These are phyloP conservation scores for Drosophila bocqueti DNA, from an alignment of 1,140 invertebrate species.

Conservation along the genomic window DNA sequence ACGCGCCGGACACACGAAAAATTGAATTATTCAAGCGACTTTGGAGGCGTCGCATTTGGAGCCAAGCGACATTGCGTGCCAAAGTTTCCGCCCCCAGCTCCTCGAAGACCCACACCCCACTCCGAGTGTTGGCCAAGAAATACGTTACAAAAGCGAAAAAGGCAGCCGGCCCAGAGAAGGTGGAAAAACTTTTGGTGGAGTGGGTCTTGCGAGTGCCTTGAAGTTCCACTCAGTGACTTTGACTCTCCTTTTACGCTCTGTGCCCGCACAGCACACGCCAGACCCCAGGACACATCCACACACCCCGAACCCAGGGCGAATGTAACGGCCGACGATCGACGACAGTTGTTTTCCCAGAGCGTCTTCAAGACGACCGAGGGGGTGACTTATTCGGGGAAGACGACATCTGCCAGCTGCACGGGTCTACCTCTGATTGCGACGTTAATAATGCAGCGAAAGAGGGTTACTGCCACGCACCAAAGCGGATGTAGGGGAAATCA, in stretches of 20 bases:
- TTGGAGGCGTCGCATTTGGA: slow-evolving; percentile 58
- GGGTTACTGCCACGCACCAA: slow-evolving; percentile 70
- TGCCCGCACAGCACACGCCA: slow-evolving; percentile 40
- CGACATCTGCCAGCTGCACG: slow-evolving; percentile 63
- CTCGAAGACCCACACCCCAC: slow-evolving; percentile 21
- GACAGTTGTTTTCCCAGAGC: slow-evolving; percentile 81
- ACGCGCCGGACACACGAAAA: slow-evolving; percentile 62
- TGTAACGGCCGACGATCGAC: slow-evolving; percentile 59
- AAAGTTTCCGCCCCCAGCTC: slow-evolving; percentile 8
- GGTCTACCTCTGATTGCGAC: slow-evolving; percentile 67
- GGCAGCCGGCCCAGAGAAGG: slow-evolving; percentile 15
- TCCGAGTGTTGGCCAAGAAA: slow-evolving; percentile 26
- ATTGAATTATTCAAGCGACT: slow-evolving; percentile 76
- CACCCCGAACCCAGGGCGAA: slow-evolving; percentile 28
- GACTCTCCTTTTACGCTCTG: slow-evolving; percentile 53
- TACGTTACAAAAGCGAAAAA: slow-evolving; percentile 62
- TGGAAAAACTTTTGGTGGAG: slow-evolving; percentile 17
- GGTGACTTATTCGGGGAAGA: slow-evolving; percentile 62
- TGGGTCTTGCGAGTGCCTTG: slow-evolving; percentile 57
- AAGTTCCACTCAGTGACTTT: slow-evolving; percentile 69
- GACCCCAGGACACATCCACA: slow-evolving; percentile 42
- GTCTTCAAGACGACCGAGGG: slow-evolving; percentile 75
- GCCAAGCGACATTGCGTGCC: slow-evolving; percentile 62
- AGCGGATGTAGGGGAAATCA: slow-evolving; percentile 65
- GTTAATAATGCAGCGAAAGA: slow-evolving; percentile 56